phyloP scores from a whole-genome alignment of 2,888 invertebrate genomes.

The Dicyrtomina minuta region DNA sequence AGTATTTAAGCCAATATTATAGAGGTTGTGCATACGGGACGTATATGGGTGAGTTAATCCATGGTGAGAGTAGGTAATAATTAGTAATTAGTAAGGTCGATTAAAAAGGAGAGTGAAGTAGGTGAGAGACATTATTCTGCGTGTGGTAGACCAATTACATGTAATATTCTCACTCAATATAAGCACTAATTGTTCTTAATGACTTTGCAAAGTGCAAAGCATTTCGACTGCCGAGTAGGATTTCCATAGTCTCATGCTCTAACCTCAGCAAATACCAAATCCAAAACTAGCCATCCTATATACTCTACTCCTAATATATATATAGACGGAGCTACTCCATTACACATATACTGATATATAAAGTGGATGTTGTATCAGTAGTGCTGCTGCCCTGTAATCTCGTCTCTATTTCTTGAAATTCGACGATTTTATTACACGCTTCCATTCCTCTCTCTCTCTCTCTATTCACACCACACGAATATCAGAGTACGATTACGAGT shows the following conservation, averaged over 20 bases:
- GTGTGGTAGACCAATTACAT: slow-evolving; percentile 46
- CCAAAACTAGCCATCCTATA: background rate
- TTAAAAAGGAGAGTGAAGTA: slow-evolving; percentile 33
- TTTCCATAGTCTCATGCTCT: background rate
- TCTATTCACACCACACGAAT: no score
- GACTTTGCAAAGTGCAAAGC: slow-evolving; percentile 19
- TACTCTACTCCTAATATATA: no score
- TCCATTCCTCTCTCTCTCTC: no score
- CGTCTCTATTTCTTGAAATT: no score
- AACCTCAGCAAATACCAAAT: background rate
- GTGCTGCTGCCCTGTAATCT: no score
- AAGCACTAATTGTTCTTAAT: slow-evolving; percentile 44
- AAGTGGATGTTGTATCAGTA: no score
- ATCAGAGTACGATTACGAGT: no score
- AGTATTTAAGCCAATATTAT: no score
- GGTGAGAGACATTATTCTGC: slow-evolving; percentile 47
- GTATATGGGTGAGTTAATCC: background rate
- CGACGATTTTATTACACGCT: no score
- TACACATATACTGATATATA: no score
- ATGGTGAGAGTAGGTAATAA: slow-evolving; percentile 15
- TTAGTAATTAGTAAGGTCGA: slow-evolving; percentile 20
- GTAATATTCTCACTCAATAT: slow-evolving; percentile 47
- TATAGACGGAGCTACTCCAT: no score
- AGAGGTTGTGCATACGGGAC: background rate
- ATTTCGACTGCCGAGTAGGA: background rate